A percentile compares a stretch with the other conserved stretches of the same genome.
Conservation (phyloP, 2,888 invertebrate species). For the Drosophila atripex region DNA sequence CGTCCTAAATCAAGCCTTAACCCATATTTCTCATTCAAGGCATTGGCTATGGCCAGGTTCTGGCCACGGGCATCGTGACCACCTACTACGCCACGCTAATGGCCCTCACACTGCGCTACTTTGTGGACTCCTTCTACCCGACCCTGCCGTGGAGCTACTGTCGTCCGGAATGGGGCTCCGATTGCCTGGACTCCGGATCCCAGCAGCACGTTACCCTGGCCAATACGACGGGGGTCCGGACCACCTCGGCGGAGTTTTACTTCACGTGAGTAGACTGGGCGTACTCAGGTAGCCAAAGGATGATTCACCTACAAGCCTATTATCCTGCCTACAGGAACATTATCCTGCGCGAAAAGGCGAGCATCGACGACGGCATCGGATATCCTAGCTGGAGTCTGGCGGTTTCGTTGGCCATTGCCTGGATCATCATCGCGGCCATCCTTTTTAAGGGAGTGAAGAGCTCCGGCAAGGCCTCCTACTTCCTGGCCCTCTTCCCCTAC, state of each 20-base stretch:
- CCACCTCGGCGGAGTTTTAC: conserved; percentile 83
- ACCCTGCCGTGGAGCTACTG: conserved; percentile 88
- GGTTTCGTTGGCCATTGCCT: conserved; percentile 85
- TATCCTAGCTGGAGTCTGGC: conserved; percentile 85
- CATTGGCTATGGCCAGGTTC: conserved; percentile 86
- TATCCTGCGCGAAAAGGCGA: conserved; percentile 84
- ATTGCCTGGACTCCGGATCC: conserved; percentile 78
- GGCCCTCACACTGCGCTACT: conserved; percentile 87
- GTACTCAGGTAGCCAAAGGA: not conserved
- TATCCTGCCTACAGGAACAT: conserved; percentile 82
- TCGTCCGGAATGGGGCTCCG: conserved; percentile 85
- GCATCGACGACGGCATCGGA: conserved; percentile 86
- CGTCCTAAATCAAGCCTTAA: conserved; percentile 16
- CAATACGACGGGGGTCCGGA: conserved; percentile 49
- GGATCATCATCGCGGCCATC: conserved; percentile 85
- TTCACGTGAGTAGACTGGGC: conserved; percentile 81
- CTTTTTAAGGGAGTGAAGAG: conserved; percentile 86
- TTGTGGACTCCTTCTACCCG: conserved; percentile 86
- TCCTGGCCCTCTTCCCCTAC: conserved; percentile 89
- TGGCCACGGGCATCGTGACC: conserved; percentile 85
- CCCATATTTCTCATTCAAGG: conserved; percentile 80
- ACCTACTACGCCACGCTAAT: conserved; percentile 88
- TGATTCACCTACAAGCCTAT: conserved; percentile 2
- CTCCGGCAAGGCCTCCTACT: conserved; percentile 88
- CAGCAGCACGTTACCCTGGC: conserved; percentile 14